phyloP scores from a whole-genome alignment of 1,140 invertebrate species.

The Scaptomyza graminum region DNA sequence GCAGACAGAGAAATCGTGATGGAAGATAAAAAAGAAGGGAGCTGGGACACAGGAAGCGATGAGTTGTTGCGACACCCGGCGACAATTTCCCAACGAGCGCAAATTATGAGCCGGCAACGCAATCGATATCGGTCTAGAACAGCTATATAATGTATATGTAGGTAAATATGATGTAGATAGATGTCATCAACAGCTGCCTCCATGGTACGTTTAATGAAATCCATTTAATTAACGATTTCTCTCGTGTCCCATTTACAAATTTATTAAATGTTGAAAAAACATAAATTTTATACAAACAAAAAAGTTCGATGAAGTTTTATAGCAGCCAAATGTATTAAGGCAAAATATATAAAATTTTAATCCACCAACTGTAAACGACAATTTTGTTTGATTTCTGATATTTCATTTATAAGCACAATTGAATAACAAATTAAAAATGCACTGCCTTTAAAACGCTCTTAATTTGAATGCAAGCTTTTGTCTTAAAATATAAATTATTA shows the following conservation, averaged over 20 bases:
- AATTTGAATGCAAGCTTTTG: too few species aligned
- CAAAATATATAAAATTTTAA: background rate
- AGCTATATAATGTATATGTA: constrained; percentile 2
- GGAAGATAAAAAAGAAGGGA: background rate
- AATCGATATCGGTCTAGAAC: constrained; percentile 61
- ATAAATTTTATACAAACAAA: background rate
- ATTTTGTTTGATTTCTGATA: background rate
- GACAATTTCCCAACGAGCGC: constrained; percentile 74
- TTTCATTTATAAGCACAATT: constrained; percentile 1
- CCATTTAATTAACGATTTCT: constrained; percentile 77
- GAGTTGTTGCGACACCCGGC: constrained; percentile 71
- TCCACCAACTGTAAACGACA: background rate
- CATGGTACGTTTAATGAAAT: constrained; percentile 63
- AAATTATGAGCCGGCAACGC: constrained; percentile 64
- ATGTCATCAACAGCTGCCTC: constrained; percentile 61
- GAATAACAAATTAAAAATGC: background rate
- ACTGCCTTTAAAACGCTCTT: too few species aligned
- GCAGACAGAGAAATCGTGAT: background rate
- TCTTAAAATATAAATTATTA: too few species aligned
- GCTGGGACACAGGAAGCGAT: constrained; percentile 43
- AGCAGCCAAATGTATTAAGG: too few species aligned
- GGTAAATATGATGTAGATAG: constrained; percentile 26
- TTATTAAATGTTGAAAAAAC: constrained; percentile 55
- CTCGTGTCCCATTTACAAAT: constrained; percentile 62
- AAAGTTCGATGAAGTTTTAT: background rate